Evolutionary conservation across 2,888 invertebrate species (phyloP), one percentile per base, ranked within the genome.

Genomic region (Camponotus fellah): DNA sequence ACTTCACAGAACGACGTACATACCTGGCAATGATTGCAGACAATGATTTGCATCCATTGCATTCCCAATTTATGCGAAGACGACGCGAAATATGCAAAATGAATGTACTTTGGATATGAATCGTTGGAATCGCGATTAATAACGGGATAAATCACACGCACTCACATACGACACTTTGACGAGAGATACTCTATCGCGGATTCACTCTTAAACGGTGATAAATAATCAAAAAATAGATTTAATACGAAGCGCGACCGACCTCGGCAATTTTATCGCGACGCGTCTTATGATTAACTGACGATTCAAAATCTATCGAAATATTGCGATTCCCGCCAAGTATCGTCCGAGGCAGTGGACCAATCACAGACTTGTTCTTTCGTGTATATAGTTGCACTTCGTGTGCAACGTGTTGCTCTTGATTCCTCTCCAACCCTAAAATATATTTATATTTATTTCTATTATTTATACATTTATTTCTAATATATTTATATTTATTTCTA

Each of bases 191-290:
- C 8, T 14, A 3, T 40, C 12, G 34, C 17, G n/a, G 65, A 21
- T 21, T 43, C 12, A 21, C 21, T 40, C 43, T 43, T 14, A 3
- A n/a, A n/a, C 21, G 21, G 2, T 40, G 21, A 65, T 40, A 65
- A 65, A 65, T 40, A 65, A 65, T 21, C 12, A 43, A 66, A 37
- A 40, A 43, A 43, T 43, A 66, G 2, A 53, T 53, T 53, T 53
- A 53, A 53, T 49, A 49, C n/a, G n/a, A 43, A n/a, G n/a, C 40
- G 5, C 65, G 40, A 40, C 3, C 26, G 26, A 26, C 26, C 26
- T 43, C 21, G 21, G 12, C 21, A 8, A 21, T 12, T 66, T 21
- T 3, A 14, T 21, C 21, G 14, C 37, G 64, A 12, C n/a, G 17
- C n/a, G 21, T 62, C 14, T 32, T 1, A 3, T 9, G 8, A 32